phyloP scores from a whole-genome alignment of 2,888 invertebrate species.

The Calliopum simillimum region DNA sequence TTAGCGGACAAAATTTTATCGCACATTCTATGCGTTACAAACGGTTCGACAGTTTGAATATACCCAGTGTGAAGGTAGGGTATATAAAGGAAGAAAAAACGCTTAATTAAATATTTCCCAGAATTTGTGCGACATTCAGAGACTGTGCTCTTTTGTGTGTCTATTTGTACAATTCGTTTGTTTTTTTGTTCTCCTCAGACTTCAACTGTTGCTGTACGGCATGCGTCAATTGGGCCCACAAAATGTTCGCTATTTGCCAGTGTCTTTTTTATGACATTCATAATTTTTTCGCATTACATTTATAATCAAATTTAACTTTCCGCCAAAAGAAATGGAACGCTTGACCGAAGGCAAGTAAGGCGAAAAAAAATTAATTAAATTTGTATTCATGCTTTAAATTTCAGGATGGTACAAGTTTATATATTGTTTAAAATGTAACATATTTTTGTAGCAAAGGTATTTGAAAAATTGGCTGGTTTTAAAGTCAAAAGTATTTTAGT shows the following conservation, averaged over 20 bases:
- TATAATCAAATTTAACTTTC: neutral
- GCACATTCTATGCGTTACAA: no score
- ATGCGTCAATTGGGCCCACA: neutral
- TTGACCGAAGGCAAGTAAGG: neutral
- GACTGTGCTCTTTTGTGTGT: no score
- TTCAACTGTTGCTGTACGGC: neutral
- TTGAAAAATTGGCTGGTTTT: no score
- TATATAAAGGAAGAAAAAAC: neutral
- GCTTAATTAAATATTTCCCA: constrained; percentile 56
- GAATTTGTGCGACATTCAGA: neutral
- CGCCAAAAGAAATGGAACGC: neutral
- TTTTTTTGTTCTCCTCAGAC: neutral
- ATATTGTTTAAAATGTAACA: no score
- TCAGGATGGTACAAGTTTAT: no score
- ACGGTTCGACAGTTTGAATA: no score
- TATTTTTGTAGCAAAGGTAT: no score
- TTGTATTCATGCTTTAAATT: no score
- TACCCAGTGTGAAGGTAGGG: constrained; percentile 24
- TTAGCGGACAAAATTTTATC: no score
- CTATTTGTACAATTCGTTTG: neutral
- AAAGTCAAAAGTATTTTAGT: no score
- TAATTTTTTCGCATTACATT: constrained; percentile 24
- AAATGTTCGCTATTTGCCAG: neutral
- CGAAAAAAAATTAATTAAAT: neutral
- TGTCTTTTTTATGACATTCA: constrained; percentile 7